phyloP scores from a whole-genome alignment of 2,888 invertebrate species.

The Drosophila picticornis region DNA sequence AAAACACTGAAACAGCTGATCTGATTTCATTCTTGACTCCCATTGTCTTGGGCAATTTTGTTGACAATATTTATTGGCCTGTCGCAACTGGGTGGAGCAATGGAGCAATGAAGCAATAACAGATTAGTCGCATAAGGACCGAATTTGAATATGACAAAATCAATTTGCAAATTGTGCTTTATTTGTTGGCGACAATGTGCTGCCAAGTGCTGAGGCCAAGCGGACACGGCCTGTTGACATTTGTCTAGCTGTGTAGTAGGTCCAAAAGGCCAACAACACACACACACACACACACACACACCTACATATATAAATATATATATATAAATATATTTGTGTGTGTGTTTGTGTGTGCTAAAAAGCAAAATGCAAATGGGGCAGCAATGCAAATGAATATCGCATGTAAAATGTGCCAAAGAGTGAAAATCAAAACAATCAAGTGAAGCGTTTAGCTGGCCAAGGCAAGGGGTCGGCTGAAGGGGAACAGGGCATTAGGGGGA shows the following conservation, averaged over 20 bases:
- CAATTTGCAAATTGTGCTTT: conserved; percentile 39
- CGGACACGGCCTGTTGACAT: conserved; percentile 58
- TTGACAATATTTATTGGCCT: conserved; percentile 4
- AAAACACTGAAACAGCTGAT: conserved; percentile 21
- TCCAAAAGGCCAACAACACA: conserved; percentile 31
- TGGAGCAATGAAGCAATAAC: neutral
- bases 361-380: conserved; percentile 60
- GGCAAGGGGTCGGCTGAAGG: neutral
- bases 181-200: conserved; percentile 47
- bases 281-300: conserved; percentile 16
- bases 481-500: neutral
- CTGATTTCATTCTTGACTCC: neutral
- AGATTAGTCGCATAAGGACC: conserved; percentile 30
- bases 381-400: conserved; percentile 75
- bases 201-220: conserved; percentile 54
- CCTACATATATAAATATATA: conserved; percentile 38
- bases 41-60: neutral
- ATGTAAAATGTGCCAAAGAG: conserved; percentile 73
- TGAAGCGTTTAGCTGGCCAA: conserved; percentile 60
- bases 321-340: conserved; percentile 38
- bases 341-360: conserved; percentile 29
- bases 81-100: conserved; percentile 22
- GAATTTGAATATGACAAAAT: conserved; percentile 49
- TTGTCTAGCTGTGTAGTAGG: conserved; percentile 23
- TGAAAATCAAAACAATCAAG: conserved; percentile 79